These are phyloP conservation scores for Bryconaethiops microstoma DNA, from an alignment of 2,797 vertebrate species.

Conservation along the genomic window DNA sequence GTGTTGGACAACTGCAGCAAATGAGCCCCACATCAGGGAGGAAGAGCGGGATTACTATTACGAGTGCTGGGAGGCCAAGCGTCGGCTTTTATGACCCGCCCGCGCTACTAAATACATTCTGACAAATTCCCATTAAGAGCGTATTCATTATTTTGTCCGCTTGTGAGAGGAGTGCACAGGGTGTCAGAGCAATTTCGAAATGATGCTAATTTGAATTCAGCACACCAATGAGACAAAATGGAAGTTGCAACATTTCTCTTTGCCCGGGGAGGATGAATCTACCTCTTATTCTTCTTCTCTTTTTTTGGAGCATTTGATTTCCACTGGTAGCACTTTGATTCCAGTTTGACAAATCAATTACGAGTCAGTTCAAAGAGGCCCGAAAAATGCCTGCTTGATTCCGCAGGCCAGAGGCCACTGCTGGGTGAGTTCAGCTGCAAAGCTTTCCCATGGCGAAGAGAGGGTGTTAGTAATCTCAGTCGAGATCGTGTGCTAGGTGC, in stretches of 20 bases:
- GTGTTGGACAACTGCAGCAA: constrained; percentile 79
- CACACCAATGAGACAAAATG: constrained; percentile 63
- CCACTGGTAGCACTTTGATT: constrained; percentile 51
- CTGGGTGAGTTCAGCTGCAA: constrained; percentile 47
- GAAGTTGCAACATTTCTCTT: constrained; percentile 43
- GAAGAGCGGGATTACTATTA: constrained; percentile 85
- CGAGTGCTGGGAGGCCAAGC: constrained; percentile 86
- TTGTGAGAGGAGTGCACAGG: constrained; percentile 53
- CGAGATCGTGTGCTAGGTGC: constrained; percentile 76
- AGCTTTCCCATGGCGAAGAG: constrained; percentile 55
- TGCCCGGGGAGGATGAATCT: constrained; percentile 43
- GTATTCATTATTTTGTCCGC: constrained; percentile 61
- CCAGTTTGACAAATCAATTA: constrained; percentile 76
- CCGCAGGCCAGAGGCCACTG: constrained; percentile 55
- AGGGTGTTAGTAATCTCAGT: constrained; percentile 71
- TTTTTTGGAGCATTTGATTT: constrained; percentile 37
- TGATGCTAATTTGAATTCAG: constrained; percentile 57
- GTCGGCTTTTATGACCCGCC: constrained; percentile 88
- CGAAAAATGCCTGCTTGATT: constrained; percentile 53
- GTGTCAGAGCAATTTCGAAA: constrained; percentile 58
- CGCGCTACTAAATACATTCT: constrained; percentile 59
- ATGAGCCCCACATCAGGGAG: constrained; percentile 80
- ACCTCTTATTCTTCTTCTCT: constrained; percentile 25
- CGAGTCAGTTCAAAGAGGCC: constrained; percentile 54
- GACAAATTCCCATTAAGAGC: constrained; percentile 62